Evolutionary conservation across 2,888 invertebrate genomes (phyloP).

Genomic region (Phyto melanocephala): DNA sequence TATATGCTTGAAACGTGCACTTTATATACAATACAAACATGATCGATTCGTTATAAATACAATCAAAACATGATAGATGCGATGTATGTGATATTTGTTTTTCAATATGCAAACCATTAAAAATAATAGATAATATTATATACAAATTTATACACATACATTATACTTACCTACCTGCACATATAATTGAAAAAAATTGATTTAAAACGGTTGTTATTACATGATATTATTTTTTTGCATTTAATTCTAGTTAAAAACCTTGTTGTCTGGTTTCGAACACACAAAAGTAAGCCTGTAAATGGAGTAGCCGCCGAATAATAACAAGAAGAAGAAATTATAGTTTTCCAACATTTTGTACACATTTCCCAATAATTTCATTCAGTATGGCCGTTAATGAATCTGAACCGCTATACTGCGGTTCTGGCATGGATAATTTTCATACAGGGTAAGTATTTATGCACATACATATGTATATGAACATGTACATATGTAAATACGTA

Average conservation of each 20-base stretch:
- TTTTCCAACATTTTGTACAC: background rate
- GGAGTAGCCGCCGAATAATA: background rate
- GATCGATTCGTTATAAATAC: too few relatives aligned
- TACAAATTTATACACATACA: too few relatives aligned
- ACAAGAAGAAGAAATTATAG: background rate
- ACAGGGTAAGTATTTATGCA: slow-evolving; percentile 73
- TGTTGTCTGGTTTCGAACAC: background rate
- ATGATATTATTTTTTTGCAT: background rate
- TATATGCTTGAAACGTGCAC: too few relatives aligned
- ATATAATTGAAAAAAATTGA: background rate
- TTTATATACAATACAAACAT: too few relatives aligned
- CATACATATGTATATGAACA: background rate
- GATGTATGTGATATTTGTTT: too few relatives aligned
- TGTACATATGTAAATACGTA: background rate
- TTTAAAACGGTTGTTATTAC: background rate
- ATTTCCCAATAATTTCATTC: slow-evolving; percentile 11
- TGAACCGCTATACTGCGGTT: slow-evolving; percentile 77
- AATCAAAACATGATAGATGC: too few relatives aligned
- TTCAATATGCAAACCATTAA: too few relatives aligned
- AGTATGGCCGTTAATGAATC: slow-evolving; percentile 75
- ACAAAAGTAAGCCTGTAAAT: background rate
- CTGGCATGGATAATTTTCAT: slow-evolving; percentile 77
- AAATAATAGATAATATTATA: too few relatives aligned
- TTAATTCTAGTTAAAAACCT: slow-evolving; percentile 33
- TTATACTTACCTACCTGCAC: too few relatives aligned